A percentile compares a stretch with the other conserved stretches of the same genome.
Conservation (phyloP, 2,888 invertebrate genomes). For the Argynnis bischoffii region DNA sequence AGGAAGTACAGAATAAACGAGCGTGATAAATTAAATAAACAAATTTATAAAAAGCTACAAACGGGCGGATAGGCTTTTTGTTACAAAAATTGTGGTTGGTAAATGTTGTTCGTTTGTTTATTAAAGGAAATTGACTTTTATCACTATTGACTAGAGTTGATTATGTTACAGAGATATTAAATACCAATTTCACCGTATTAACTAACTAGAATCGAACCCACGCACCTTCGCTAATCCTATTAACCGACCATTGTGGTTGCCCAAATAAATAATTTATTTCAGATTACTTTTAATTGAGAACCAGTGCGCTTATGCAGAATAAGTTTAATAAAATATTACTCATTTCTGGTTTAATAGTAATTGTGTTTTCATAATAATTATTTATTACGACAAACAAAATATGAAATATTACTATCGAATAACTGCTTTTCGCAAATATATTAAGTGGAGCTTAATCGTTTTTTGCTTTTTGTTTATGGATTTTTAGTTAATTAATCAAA, state of each 20-base stretch:
- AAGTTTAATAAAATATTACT: slow-evolving; percentile 12
- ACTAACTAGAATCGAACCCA: slow-evolving; percentile 65
- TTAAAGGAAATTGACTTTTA: slow-evolving; percentile 22
- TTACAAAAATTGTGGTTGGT: slow-evolving; percentile 34
- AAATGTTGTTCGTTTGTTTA: neutral
- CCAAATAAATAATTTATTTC: slow-evolving; percentile 77
- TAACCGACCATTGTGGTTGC: slow-evolving; percentile 68
- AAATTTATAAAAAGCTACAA: slow-evolving; percentile 75
- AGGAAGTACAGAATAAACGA: slow-evolving; percentile 79
- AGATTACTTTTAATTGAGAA: slow-evolving; percentile 61
- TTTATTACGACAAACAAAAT: too few species aligned
- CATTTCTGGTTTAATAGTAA: slow-evolving; percentile 9
- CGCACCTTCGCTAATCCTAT: slow-evolving; percentile 74
- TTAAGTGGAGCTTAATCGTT: too few species aligned
- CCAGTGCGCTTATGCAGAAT: slow-evolving; percentile 43
- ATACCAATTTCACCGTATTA: slow-evolving; percentile 40
- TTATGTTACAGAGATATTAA: slow-evolving; percentile 5
- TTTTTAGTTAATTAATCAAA: too few species aligned
- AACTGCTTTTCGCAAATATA: too few species aligned
- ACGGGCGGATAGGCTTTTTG: slow-evolving; percentile 61
- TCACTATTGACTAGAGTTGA: neutral
- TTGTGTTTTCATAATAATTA: neutral
- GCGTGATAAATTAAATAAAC: slow-evolving; percentile 81
- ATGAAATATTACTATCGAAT: too few species aligned
- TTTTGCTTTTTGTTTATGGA: too few species aligned